These are phyloP conservation scores for Gymnogyps californianus DNA, from an alignment of 2,113 vertebrate species.

Conservation along the genomic window DNA sequence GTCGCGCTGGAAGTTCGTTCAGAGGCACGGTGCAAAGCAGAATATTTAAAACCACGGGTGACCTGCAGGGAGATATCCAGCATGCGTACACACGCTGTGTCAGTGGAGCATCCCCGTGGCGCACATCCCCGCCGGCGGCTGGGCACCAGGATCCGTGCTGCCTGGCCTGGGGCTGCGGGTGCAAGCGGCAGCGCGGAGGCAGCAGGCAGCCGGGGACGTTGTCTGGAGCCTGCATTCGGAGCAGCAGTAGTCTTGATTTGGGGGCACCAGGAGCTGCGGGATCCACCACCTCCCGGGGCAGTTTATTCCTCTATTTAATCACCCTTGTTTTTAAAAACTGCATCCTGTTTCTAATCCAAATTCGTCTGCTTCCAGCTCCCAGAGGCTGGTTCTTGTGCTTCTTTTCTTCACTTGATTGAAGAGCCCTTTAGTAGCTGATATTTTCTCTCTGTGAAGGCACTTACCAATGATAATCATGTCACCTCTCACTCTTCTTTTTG, in stretches of 20 bases:
- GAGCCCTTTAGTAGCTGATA: background rate
- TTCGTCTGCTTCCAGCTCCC: background rate
- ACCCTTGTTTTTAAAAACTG: background rate
- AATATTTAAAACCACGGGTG: rapidly evolving
- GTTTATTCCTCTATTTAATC: background rate
- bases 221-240: rapidly evolving
- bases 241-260: background rate
- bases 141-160: background rate
- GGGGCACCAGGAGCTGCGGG: rapidly evolving
- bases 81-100: rapidly evolving
- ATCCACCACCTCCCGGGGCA: rapidly evolving
- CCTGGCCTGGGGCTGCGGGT: background rate
- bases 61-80: background rate
- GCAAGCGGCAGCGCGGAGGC: rapidly evolving
- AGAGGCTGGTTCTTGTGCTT: background rate
- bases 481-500: background rate
- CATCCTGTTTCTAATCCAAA: background rate
- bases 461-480: background rate
- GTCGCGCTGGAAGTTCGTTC: rapidly evolving
- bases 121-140: rapidly evolving
- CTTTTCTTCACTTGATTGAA: background rate
- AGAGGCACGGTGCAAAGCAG: rapidly evolving
- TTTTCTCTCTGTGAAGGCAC: background rate
- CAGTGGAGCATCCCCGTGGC: background rate
- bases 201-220: rapidly evolving